Percentiles rank a stretch among this genome's conserved stretches.
Evolutionary conservation across 2,888 invertebrate genomes (phyloP).

Genomic region (Coelinius sp.): DNA sequence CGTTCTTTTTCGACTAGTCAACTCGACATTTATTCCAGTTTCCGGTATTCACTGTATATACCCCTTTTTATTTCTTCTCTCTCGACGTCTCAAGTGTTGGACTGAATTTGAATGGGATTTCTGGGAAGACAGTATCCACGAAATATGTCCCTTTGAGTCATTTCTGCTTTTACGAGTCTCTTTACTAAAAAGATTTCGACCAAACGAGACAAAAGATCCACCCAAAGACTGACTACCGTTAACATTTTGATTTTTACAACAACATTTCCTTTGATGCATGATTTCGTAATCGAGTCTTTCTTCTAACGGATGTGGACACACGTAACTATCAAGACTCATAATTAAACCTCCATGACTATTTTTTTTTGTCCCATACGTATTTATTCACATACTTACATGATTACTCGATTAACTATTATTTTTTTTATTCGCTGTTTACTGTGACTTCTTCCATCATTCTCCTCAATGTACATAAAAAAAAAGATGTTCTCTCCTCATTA

Average conservation of each 20-base stretch:
- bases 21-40: neutral
- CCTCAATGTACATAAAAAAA: neutral
- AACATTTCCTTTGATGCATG: constrained; percentile 15
- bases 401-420: neutral
- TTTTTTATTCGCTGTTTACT: neutral
- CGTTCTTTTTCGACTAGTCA: neutral
- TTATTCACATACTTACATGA: neutral
- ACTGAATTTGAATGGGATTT: constrained; percentile 36
- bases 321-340: constrained; percentile 25
- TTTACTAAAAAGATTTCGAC: neutral
- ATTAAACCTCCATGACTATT: neutral
- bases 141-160: constrained; percentile 10
- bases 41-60: constrained; percentile 5
- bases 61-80: neutral
- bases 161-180: constrained; percentile 29
- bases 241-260: constrained; percentile 29
- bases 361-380: neutral
- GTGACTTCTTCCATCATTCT: neutral
- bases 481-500: too few relatives aligned
- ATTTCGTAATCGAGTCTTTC: constrained; percentile 37
- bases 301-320: constrained; percentile 38
- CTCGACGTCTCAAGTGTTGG: constrained; percentile 7
- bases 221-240: neutral
- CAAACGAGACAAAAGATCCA: neutral
- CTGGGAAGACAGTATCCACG: constrained; percentile 32